Evolutionary conservation across 2,113 vertebrate genomes (phyloP).

Genomic region (Astatotilapia flaviijosephi): DNA sequence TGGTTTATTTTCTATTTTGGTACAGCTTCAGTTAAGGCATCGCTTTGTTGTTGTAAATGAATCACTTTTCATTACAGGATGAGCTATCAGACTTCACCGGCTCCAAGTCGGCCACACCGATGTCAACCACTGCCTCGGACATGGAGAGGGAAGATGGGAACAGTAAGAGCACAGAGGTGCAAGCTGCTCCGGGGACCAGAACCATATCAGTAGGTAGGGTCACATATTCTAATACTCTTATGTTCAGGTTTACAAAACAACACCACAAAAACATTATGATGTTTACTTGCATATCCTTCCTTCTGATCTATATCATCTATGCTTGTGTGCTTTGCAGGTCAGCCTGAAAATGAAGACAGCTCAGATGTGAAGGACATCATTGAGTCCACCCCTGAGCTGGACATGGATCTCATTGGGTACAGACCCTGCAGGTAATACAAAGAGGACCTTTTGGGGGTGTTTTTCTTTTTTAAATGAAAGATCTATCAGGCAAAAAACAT

Average conservation of each 20-base stretch:
- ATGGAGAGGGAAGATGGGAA: constrained; percentile 65
- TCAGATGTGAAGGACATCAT: constrained; percentile 97
- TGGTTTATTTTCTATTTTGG: not conserved
- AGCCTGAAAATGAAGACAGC: constrained; percentile 87
- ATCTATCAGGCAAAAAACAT: not conserved
- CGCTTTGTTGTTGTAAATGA: not conserved
- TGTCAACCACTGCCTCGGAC: constrained; percentile 77
- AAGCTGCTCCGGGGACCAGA: constrained; percentile 83
- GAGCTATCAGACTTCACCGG: constrained; percentile 86
- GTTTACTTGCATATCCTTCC: not conserved
- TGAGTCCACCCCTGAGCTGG: constrained; percentile 94
- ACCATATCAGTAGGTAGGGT: constrained; percentile 82
- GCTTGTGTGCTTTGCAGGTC: constrained; percentile 65
- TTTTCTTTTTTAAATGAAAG: not conserved
- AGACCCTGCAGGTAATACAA: constrained; percentile 82
- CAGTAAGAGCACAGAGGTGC: constrained; percentile 85
- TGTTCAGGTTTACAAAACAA: not conserved
- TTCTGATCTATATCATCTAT: not conserved
- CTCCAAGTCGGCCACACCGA: constrained; percentile 80
- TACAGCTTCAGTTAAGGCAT: not conserved
- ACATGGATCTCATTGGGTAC: constrained; percentile 91
- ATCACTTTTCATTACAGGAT: constrained; percentile 73
- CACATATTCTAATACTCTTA: not conserved
- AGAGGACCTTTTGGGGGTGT: not conserved
- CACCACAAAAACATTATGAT: not conserved